phyloP scores from a whole-genome alignment of 2,888 invertebrate genomes.

The Catocala sponsa region DNA sequence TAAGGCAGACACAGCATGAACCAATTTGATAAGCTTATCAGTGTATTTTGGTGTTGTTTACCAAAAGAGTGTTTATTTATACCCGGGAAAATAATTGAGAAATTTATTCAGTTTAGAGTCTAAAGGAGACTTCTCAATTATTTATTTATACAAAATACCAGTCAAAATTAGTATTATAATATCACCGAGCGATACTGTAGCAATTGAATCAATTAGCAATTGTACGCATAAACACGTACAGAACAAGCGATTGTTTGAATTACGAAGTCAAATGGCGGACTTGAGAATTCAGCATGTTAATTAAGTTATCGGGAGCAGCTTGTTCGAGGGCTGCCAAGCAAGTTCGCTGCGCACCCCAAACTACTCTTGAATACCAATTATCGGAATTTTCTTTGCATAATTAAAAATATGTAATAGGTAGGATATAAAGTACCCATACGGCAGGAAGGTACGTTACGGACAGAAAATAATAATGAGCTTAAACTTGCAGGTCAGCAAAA shows the following conservation, averaged over 20 bases:
- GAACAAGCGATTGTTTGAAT: conserved; percentile 58
- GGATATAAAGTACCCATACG: background rate
- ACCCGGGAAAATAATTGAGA: too few species aligned
- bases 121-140: background rate
- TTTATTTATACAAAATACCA: background rate
- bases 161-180: background rate
- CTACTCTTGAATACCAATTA: conserved; percentile 56
- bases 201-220: conserved; percentile 42
- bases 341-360: conserved; percentile 48
- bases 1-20: too few species aligned
- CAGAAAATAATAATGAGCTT: conserved; percentile 1
- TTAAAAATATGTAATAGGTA: background rate
- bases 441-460: background rate
- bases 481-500: conserved; percentile 5
- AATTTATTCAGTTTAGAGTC: too few species aligned
- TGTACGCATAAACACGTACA: conserved; percentile 40
- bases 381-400: conserved; percentile 36
- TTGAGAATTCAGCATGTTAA: conserved; percentile 68
- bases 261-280: conserved; percentile 62
- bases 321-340: conserved; percentile 56
- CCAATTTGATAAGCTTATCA: too few species aligned
- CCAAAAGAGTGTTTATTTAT: too few species aligned
- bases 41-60: too few species aligned
- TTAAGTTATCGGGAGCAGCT: conserved; percentile 65
- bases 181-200: conserved; percentile 8